phyloP scores from a whole-genome alignment of 2,888 invertebrate genomes.

The Orchesella flavescens region DNA sequence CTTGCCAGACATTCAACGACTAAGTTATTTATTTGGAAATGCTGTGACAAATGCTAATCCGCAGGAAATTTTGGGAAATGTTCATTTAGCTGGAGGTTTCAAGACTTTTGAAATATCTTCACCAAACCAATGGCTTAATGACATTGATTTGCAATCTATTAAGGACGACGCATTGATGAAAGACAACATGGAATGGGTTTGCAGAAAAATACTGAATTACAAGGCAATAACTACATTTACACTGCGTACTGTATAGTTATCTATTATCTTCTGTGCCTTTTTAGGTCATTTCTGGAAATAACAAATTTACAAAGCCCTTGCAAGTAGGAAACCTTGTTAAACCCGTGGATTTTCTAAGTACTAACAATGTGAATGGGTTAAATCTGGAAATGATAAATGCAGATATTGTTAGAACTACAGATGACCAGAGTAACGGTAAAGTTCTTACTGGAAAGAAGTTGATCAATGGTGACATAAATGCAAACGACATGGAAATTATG shows the following conservation, averaged over 20 bases:
- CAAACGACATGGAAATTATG: conserved; percentile 24
- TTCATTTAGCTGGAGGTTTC: conserved; percentile 59
- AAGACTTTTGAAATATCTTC: conserved; percentile 11
- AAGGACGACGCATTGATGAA: conserved; percentile 52
- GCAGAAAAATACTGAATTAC: neutral
- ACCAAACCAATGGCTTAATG: conserved; percentile 57
- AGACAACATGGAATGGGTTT: conserved; percentile 3
- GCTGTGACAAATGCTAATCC: conserved; percentile 46
- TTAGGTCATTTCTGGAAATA: conserved; percentile 42
- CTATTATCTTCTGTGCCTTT: neutral
- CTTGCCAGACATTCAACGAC: conserved; percentile 19
- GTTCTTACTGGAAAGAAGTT: conserved; percentile 38
- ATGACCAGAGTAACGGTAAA: neutral
- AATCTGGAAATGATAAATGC: conserved; percentile 43
- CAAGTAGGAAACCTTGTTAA: conserved; percentile 22
- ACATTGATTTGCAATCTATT: conserved; percentile 62
- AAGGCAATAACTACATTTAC: no score
- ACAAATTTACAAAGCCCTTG: conserved; percentile 39
- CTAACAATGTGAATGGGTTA: conserved; percentile 38
- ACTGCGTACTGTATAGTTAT: neutral
- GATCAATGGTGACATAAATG: conserved; percentile 27
- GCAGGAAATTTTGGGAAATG: conserved; percentile 55
- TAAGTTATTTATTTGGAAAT: conserved; percentile 60
- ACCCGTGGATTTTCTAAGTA: conserved; percentile 33
- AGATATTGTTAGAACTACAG: conserved; percentile 45